Conservation (phyloP, 2,888 invertebrate genomes). For the Tyria jacobaeae region DNA sequence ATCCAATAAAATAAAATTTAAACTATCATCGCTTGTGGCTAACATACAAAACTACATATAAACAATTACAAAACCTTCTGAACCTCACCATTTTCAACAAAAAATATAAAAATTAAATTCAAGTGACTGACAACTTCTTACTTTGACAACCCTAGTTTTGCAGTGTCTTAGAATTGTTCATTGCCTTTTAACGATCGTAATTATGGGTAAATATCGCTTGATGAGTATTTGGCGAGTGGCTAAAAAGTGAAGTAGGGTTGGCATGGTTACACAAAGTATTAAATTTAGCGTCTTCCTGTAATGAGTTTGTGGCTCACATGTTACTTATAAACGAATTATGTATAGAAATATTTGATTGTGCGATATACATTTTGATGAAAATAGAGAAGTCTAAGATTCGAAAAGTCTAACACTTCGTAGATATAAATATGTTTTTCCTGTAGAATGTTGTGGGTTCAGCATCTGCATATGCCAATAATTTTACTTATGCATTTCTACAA, state of each 20-base stretch:
- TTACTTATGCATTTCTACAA: too few species aligned
- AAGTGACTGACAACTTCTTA: constrained; percentile 13
- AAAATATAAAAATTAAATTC: constrained; percentile 8
- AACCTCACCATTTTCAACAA: background rate
- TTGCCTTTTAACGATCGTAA: background rate
- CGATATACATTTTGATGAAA: background rate
- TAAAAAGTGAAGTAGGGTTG: background rate
- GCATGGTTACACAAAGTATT: constrained; percentile 16
- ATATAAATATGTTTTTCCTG: too few species aligned
- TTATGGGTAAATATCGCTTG: constrained; percentile 3
- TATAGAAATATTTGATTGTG: background rate
- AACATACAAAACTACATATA: background rate
- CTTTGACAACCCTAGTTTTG: constrained; percentile 7
- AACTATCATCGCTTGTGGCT: background rate
- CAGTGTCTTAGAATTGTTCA: background rate
- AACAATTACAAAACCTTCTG: constrained; percentile 15
- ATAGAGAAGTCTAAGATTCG: too few species aligned
- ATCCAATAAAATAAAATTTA: background rate
- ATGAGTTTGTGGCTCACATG: constrained; percentile 17
- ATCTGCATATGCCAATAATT: too few species aligned
- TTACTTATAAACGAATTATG: constrained; percentile 19
- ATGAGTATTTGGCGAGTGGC: background rate
- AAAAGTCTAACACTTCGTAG: background rate
- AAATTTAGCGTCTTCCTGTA: constrained; percentile 27
- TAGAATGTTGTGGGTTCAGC: too few species aligned